A percentile compares a stretch with the other conserved stretches of the same genome.
phyloP scores from a whole-genome alignment of 2,113 vertebrate genomes.

The Ictidomys tridecemlineatus region DNA sequence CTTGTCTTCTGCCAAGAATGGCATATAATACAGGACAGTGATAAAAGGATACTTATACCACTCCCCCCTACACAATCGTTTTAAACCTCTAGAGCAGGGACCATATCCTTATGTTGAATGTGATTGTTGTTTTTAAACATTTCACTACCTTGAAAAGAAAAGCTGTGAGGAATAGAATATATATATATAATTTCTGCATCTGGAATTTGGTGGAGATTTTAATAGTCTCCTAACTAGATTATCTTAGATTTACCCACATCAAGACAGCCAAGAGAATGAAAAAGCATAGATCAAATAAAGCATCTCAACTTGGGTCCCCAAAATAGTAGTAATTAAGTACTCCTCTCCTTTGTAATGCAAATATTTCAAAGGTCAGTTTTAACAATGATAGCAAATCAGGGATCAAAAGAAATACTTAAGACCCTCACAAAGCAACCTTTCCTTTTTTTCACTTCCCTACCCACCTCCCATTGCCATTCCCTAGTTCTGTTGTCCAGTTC shows the following conservation, averaged over 20 bases:
- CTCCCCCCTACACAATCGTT: neutral
- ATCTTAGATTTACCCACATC: neutral
- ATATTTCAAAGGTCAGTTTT: neutral
- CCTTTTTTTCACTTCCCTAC: neutral
- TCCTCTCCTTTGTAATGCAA: neutral
- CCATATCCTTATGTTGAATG: neutral
- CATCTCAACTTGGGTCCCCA: neutral
- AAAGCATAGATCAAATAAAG: conserved; percentile 20
- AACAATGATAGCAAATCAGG: neutral
- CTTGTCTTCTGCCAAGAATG: neutral
- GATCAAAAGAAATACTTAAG: neutral
- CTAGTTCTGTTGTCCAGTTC: neutral
- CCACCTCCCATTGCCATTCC: neutral
- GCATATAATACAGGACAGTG: neutral
- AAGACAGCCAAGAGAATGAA: neutral
- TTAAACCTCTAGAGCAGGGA: neutral
- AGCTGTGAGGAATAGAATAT: neutral
- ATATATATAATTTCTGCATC: neutral
- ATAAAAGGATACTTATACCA: neutral
- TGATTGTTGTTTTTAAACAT: neutral
- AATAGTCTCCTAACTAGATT: neutral
- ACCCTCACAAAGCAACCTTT: neutral
- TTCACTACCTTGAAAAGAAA: conserved; percentile 46
- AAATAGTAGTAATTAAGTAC: neutral
- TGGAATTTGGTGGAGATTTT: conserved; percentile 25